Base-by-base conservation (phyloP, 1,140 invertebrate genomes). In the Euwallacea fornicatus region DNA sequence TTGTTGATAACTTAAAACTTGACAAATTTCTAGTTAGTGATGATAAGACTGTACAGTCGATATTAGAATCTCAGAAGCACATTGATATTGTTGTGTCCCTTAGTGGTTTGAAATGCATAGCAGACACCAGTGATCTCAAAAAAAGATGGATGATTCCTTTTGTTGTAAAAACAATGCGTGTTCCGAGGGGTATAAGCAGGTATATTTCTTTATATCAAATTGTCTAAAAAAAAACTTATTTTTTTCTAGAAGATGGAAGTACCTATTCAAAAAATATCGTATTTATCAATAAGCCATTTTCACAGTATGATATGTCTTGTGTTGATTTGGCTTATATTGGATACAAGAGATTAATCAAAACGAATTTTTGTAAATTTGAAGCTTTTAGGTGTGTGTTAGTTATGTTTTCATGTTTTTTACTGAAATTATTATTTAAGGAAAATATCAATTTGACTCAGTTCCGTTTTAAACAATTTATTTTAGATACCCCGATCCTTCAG, bases 71-170 rank as follows among this genome's bases (percentile, higher is more conserved):
- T 16, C 54, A 15, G 6, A 7, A 81, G 69, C 73, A 79, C 41
- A 80, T 79, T 9, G 79, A 84, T 75, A 69, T 84, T 33, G 82
- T 84, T n/a, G 84, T 85, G 59, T 84, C 84, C 7, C 79, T 81
- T 0, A 83, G 81, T 74, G 81, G 81, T 42, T 75, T 85, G 41
- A 83, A 84, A 65, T 80, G 78, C 72, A 66, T 85, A 9, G 73
- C 80, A 41, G 78, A 81, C 73, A 84, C 82, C 74, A 76, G 79
- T 10, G 75, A 75, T 68, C 69, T 75, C 56, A 76, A 77, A 56
- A 77, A 66, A 54, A 69, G 73, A 13, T 85, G 84, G 84, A 74
- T 80, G 54, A 76, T 85, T 65, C 84, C 84, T 6, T 43, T 84
- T 42, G 66, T 78, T 6, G 74, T 85, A 1, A 83, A 83, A 77